A percentile compares a stretch with the other conserved stretches of the same genome.
Conservation (phyloP, 1,140 invertebrate species). For the Cephus cinctus region DNA sequence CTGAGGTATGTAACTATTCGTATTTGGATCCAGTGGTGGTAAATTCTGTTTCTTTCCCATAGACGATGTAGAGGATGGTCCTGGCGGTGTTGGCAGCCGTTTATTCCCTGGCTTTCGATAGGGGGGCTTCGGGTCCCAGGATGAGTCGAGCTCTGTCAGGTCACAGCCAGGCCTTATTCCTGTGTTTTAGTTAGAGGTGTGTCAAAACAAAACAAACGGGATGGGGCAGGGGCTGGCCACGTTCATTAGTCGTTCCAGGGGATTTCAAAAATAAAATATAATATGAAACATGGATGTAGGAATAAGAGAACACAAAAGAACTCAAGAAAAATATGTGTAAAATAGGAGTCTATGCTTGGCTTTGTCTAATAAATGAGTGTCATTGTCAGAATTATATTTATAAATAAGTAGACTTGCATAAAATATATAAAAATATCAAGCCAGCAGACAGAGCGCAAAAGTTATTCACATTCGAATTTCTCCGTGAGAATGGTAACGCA, state of each 20-base stretch:
- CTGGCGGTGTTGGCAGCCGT: conserved; percentile 42
- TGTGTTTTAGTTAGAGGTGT: conserved; percentile 51
- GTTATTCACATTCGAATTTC: no score
- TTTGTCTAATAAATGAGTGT: no score
- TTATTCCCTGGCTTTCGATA: conserved; percentile 41
- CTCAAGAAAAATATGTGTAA: conserved; percentile 1
- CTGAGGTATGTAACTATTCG: conserved; percentile 61
- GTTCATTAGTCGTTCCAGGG: background rate
- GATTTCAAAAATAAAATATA: conserved; percentile 13
- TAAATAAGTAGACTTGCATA: no score
- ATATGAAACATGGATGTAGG: conserved; percentile 13
- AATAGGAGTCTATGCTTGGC: background rate
- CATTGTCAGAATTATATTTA: no score
- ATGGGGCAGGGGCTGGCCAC: conserved; percentile 16
- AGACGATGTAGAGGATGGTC: conserved; percentile 30
- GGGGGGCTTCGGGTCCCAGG: conserved; percentile 50
- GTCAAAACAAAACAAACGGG: conserved; percentile 49
- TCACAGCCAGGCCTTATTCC: conserved; percentile 85
- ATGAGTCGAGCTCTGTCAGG: conserved; percentile 72
- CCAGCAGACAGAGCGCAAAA: no score
- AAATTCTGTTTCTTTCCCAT: conserved; percentile 46
- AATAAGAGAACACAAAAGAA: conserved; percentile 8
- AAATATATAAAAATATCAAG: no score
- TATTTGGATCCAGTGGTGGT: conserved; percentile 55
- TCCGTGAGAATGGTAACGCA: no score